phyloP scores from a whole-genome alignment of 2,797 vertebrate species.

The Chloroceryle amazona region DNA sequence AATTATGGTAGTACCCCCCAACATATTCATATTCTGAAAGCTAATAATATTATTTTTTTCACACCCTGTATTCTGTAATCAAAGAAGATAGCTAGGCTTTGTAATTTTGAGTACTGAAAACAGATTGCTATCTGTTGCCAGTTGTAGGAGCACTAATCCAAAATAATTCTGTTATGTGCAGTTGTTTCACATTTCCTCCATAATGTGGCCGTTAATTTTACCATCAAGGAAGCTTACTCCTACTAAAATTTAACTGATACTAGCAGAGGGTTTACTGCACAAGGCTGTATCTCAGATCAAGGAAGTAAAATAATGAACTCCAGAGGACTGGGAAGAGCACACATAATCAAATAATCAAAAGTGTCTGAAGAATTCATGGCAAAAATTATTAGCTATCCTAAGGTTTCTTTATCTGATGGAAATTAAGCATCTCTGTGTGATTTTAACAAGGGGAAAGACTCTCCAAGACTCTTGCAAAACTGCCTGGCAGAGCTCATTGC shows the following conservation, averaged over 20 bases:
- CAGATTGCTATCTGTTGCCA: not conserved
- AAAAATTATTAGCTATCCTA: not conserved
- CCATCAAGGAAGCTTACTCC: not conserved
- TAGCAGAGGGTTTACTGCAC: not conserved
- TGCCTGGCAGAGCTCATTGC: not conserved
- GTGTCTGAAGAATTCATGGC: not conserved
- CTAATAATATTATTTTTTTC: not conserved
- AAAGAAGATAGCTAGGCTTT: not conserved
- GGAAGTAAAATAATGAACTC: not conserved
- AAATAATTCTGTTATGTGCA: not conserved
- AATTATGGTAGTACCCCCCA: not conserved
- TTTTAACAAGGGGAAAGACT: not conserved
- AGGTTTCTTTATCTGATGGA: not conserved
- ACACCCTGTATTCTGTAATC: not conserved
- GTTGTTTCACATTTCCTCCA: not conserved
- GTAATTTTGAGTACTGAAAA: not conserved
- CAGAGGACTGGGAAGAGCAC: not conserved
- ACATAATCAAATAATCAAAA: not conserved
- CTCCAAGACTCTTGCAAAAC: not conserved
- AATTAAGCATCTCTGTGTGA: not conserved
- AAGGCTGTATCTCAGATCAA: not conserved
- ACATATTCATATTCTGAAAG: not conserved
- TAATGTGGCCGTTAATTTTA: not conserved
- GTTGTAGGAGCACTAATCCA: not conserved
- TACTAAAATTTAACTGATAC: not conserved